Percentiles rank a stretch among this genome's conserved stretches.
Conservation (phyloP, 2,888 invertebrate genomes). For the Phytoseiulus persimilis region DNA sequence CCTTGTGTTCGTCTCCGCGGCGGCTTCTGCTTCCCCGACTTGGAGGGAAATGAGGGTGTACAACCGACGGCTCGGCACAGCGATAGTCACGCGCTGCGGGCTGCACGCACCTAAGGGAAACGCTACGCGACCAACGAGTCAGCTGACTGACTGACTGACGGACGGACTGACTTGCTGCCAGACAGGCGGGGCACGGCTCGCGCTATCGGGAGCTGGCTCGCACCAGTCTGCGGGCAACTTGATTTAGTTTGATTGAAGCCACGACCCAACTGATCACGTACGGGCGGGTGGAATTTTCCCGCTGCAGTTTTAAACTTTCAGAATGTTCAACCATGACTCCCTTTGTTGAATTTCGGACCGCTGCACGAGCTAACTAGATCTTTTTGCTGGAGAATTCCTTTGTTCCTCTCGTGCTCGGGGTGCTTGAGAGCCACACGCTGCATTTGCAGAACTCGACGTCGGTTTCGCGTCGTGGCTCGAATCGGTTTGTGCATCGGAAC, state of each 20-base stretch:
- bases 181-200: not conserved
- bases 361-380: not conserved
- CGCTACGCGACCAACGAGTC: not conserved
- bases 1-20: not conserved
- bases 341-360: not conserved
- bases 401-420: not conserved
- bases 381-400: not conserved
- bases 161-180: not conserved
- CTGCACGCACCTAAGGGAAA: not conserved
- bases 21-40: not conserved
- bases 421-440: not conserved
- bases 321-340: not conserved
- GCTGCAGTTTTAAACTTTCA: not conserved
- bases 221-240: not conserved
- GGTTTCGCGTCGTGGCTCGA: too few relatives aligned
- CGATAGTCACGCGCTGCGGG: not conserved
- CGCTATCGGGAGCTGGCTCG: not conserved
- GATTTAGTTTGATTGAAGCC: slow-evolving; percentile 5
- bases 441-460: too few relatives aligned
- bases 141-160: not conserved
- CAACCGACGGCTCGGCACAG: not conserved
- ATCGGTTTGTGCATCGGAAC: too few relatives aligned
- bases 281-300: not conserved
- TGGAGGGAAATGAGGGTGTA: not conserved
- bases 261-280: not conserved